Evolutionary conservation across 2,888 invertebrate genomes (phyloP), one percentile per base, ranked within the genome.

Genomic region (Scaptomyza reducta): DNA sequence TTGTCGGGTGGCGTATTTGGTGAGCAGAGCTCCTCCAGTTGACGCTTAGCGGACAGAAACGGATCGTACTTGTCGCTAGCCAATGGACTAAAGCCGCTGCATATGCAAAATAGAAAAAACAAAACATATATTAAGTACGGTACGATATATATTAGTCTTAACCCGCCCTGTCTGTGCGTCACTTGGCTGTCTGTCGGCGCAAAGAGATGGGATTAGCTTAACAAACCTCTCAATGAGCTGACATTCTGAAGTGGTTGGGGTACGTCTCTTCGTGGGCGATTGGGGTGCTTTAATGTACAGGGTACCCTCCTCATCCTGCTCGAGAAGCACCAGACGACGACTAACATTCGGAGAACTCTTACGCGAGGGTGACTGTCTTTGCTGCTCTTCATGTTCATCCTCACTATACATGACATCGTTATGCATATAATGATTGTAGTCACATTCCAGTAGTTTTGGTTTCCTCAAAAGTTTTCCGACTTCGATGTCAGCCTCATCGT

Each of bases 21-120:
- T 53, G 95, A 94, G 92, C 96, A 94, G 35, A 97, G 93, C 89
- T 96, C 96, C 92, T 95, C 95, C 92, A 96, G 94, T 92, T 97
- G 96, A 74, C 95, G 94, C 92, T 96, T 96, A 49, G 96, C 96
- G 76, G 95, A 94, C 77, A 94, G 92, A 91, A 96, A 96, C 53
- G 96, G 96, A 91, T 96, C 95, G 92, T 96, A 96, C 45, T 89
- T 90, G 64, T 90, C 90, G 71, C 89, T 87, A 31, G 83, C 89
- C 71, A 74, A 77, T 33, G 88, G 84, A 33, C 89, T 91, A 68
- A 55, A 31, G 54, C 74, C 74, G 68, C 74, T 74, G 53, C 7
- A 6, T 41, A 33, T 33, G 27, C n/a, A 51, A 53, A 50, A n/a
- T 53, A 35, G 42, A 22, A 53, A 38, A 41, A 16, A 38, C n/a